Evolutionary conservation across 2,797 vertebrate genomes (phyloP).

Genomic region (Forpus xanthops): DNA sequence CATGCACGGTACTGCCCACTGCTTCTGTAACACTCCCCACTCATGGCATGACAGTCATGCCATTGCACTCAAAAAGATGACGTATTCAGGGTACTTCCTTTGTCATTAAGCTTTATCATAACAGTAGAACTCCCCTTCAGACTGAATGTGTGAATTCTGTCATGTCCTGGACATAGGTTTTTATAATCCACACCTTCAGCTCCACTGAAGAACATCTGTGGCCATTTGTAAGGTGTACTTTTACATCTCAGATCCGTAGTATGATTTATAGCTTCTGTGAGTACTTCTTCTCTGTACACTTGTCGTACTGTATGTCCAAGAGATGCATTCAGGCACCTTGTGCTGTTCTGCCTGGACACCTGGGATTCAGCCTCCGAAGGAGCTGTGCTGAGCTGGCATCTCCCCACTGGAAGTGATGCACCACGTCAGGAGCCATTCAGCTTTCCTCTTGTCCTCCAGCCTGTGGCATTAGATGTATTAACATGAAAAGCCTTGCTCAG

Average conservation of each 20-base stretch:
- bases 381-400: background rate
- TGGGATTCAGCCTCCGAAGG: background rate
- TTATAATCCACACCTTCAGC: background rate
- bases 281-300: background rate
- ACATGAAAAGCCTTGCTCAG: background rate
- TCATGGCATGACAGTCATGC: background rate
- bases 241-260: background rate
- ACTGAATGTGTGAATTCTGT: background rate
- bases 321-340: background rate
- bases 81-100: background rate
- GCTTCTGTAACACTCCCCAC: fast-evolving
- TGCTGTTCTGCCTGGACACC: background rate
- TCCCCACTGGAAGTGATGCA: background rate
- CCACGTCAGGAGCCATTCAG: background rate
- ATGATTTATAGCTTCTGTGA: background rate
- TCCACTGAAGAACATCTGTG: background rate
- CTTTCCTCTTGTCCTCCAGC: background rate
- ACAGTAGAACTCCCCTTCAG: background rate
- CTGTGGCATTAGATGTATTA: background rate
- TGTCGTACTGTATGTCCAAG: fast-evolving
- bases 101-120: background rate
- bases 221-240: background rate
- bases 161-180: background rate
- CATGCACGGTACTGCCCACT: background rate
- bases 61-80: background rate